Conservation (phyloP, 2,797 vertebrate species). For the Molossus alvarezi region DNA sequence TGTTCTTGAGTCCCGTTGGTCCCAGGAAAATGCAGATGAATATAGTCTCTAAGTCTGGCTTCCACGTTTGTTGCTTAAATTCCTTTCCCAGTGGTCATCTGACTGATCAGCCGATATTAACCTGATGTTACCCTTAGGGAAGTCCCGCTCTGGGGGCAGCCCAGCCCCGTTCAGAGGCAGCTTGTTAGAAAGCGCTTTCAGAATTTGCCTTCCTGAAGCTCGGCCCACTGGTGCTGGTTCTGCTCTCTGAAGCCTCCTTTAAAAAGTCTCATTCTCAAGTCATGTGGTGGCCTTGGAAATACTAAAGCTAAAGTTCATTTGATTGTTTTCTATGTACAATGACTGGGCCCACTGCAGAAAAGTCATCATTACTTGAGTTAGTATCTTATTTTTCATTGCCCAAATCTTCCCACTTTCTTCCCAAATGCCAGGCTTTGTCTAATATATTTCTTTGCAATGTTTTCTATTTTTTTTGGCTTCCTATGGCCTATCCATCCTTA, state of each 20-base stretch:
- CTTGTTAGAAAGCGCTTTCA: not conserved
- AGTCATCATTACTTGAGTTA: not conserved
- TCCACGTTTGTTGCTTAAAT: not conserved
- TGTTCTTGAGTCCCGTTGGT: not conserved
- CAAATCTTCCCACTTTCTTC: not conserved
- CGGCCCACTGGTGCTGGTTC: not conserved
- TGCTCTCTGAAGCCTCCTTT: not conserved
- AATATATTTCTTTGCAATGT: not conserved
- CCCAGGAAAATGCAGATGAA: not conserved
- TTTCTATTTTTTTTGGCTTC: not conserved
- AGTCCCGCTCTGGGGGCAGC: not conserved
- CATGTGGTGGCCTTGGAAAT: not conserved
- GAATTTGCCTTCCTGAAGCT: not conserved
- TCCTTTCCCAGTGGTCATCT: not conserved
- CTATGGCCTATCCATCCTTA: not conserved
- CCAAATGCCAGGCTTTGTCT: not conserved
- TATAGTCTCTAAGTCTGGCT: not conserved
- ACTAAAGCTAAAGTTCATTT: not conserved
- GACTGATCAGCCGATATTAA: not conserved
- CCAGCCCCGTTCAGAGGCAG: not conserved
- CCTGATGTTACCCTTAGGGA: not conserved
- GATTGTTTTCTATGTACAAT: not conserved
- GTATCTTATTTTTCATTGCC: not conserved
- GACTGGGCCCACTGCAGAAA: not conserved
- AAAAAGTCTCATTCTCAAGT: conserved; percentile 3